These are phyloP conservation scores for Peromyscus leucopus DNA, from an alignment of 2,113 vertebrate genomes.

Conservation along the genomic window DNA sequence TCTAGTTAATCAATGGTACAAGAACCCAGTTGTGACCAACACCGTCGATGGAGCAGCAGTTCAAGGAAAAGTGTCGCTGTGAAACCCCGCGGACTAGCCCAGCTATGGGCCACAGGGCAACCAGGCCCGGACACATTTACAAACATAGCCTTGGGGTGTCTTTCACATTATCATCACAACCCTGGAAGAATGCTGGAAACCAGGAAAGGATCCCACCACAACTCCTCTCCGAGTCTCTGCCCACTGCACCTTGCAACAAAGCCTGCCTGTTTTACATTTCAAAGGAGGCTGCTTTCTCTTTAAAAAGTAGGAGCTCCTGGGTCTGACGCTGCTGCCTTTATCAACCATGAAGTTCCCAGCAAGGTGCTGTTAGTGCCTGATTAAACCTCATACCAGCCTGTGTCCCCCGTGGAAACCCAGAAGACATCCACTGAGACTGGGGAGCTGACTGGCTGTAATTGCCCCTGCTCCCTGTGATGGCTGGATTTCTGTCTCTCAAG, in stretches of 20 bases:
- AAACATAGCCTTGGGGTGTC: not conserved
- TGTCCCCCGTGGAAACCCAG: slow-evolving; percentile 88
- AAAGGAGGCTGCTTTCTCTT: slow-evolving; percentile 87
- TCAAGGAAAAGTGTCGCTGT: not conserved
- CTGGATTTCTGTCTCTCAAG: slow-evolving; percentile 87
- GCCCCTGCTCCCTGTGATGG: slow-evolving; percentile 86
- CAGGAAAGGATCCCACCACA: slow-evolving; percentile 74
- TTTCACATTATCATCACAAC: slow-evolving; percentile 53
- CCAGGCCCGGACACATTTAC: not conserved
- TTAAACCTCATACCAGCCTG: slow-evolving; percentile 89
- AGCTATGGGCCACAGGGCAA: not conserved
- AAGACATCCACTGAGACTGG: slow-evolving; percentile 88
- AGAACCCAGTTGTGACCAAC: not conserved
- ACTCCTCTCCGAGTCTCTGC: slow-evolving; percentile 77
- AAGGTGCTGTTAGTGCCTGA: slow-evolving; percentile 90
- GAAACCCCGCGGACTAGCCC: not conserved
- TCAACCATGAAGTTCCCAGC: slow-evolving; percentile 90
- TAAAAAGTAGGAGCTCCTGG: slow-evolving; percentile 87
- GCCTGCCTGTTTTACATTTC: slow-evolving; percentile 83
- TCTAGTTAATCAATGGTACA: not conserved
- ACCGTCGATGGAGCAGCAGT: not conserved
- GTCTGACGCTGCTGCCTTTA: slow-evolving; percentile 86
- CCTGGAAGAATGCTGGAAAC: slow-evolving; percentile 51
- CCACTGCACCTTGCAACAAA: slow-evolving; percentile 71
- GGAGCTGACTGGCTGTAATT: slow-evolving; percentile 89